Evolutionary conservation across 2,888 invertebrate species (phyloP), one percentile per base, ranked within the genome.

Genomic region (Nowickia ferox): DNA sequence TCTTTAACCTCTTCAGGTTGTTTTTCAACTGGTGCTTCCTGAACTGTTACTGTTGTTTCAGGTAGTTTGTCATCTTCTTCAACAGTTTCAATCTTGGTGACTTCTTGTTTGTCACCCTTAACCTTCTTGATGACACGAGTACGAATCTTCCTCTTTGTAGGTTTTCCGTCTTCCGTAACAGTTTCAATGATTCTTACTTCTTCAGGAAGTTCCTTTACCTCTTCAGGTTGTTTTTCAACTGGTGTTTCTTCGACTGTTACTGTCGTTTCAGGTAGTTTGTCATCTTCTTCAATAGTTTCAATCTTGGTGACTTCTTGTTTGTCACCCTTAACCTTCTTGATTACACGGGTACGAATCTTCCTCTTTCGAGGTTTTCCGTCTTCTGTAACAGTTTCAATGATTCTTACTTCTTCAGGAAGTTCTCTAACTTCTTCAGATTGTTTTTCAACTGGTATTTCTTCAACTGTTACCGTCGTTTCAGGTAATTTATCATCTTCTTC

Each of bases 251-350:
- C 61, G 5, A 42, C 61, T 17, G 61, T 61, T 1, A 61, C 42
- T 61, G 42, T 61, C 13, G 61, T 61, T 61, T 61, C 42, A 42
- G 40, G 61, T 17, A 42, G 42, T 11, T 61, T 61, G 10, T 61
- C 11, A 17, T 61, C 61, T 61, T 61, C 61, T 9, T 61, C 61
- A 42, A 61, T 17, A 61, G 61, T 61, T 42, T 61, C 42, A 61
- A 61, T 61, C 42, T 42, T 61, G 11, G 61, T 61, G 38, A 61
- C 42, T 61, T 42, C 61, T 42, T 61, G 61, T 17, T 42, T 61
- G n/a, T 61, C 61, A 61, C 61, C 61, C 42, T 61, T 61, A 4
- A 61, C 17, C 42, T 61, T 61, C 17, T 42, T 61, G 6, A 61
- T 61, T 3, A 61, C 61, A 17, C 61, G 61, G 2, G 61, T 61